phyloP scores from a whole-genome alignment of 2,888 invertebrate genomes.

The Polia nebulosa region DNA sequence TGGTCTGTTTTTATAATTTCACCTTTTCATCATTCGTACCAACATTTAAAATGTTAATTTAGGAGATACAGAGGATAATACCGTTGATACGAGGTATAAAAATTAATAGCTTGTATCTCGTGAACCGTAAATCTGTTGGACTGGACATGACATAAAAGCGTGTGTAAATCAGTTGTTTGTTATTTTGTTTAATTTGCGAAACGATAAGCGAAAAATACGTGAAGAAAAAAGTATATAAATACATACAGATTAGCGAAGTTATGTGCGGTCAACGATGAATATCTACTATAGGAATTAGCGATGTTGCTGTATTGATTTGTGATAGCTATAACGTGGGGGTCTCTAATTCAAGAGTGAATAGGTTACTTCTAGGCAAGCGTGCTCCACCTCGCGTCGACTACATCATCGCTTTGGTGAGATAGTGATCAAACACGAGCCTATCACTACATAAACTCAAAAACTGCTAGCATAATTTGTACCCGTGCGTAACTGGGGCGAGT shows the following conservation, averaged over 20 bases:
- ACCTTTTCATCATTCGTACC: constrained; percentile 45
- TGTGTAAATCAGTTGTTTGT: constrained; percentile 50
- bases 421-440: no score
- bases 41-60: constrained; percentile 55
- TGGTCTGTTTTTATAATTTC: constrained; percentile 32
- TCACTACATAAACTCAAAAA: not conserved
- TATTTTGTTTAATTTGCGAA: constrained; percentile 39
- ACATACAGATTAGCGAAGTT: constrained; percentile 31
- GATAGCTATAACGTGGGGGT: not conserved
- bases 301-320: not conserved
- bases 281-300: not conserved
- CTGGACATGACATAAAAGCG: constrained; percentile 42
- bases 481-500: no score
- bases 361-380: not conserved
- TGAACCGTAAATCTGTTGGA: constrained; percentile 46
- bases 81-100: constrained; percentile 49
- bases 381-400: not conserved
- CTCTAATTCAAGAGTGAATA: not conserved
- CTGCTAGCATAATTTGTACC: no score
- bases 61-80: constrained; percentile 40
- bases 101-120: constrained; percentile 53
- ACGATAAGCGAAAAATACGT: constrained; percentile 43
- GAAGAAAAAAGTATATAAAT: constrained; percentile 33
- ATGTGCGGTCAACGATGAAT: not conserved
- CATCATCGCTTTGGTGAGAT: no score